Evolutionary conservation across 2,888 invertebrate genomes (phyloP), one percentile per base, ranked within the genome.

Genomic region (Eupithecia subumbrata): DNA sequence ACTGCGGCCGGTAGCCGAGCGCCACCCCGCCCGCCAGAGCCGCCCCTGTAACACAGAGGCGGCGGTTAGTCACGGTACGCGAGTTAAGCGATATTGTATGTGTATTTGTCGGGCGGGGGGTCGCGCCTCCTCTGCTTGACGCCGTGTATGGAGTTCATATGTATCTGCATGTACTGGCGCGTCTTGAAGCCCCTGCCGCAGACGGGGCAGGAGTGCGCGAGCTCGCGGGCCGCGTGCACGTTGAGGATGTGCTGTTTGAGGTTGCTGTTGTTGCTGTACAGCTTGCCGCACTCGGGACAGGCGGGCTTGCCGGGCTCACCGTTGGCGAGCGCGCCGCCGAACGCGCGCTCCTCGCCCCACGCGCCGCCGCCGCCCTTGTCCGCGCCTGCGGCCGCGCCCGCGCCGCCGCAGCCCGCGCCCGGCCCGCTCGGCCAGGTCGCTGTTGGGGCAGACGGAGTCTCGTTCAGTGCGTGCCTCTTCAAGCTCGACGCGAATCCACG

Each of bases 111-210:
- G 88, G 86, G 86, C 85, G 91, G 89, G 89, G 90, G 88, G 88
- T 90, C 91, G 90, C 91, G 93, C 89, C 92, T 94, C 90, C 96
- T 95, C 87, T 96, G 93, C 85, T 96, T 93, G 82, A 96, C 96
- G 83, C 96, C 96, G 90, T 96, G 96, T 91, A 96, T 96, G 80
- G 96, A 96, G 87, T 96, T 92, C 91, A 96, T 93, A 90, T 96
- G 96, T 89, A 96, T 96, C 92, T 96, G 96, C 87, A 96, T 95
- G 91, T 96, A 96, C 92, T 96, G 96, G 91, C 96, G 96, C 81
- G 96, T 96, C 93, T 96, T 96, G 95, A 96, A 96, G 86, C 95
- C 95, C 90, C 96, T 96, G 88, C 92, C 95, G 93, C 96, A 96
- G 82, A 96, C 95, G 88, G 96, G 95, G 89, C 96, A 96, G 83